Percentiles rank a stretch among this genome's conserved stretches.
These are phyloP conservation scores for Eptesicus fuscus DNA, from an alignment of 2,113 vertebrate species.

Conservation along the genomic window DNA sequence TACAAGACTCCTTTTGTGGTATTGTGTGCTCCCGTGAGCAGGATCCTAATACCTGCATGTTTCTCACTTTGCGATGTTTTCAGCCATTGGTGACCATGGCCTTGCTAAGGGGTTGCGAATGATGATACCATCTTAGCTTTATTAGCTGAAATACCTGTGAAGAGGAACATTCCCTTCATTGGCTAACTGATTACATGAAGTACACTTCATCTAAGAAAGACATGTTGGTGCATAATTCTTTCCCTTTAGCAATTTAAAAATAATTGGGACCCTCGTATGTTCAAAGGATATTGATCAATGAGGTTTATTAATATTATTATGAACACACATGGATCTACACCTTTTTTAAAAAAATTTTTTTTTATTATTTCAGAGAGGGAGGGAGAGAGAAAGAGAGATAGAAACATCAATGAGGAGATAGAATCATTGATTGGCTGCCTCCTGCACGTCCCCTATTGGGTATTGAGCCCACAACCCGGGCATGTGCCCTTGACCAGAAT, in stretches of 20 bases:
- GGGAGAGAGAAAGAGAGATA: no score
- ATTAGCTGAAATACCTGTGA: not conserved
- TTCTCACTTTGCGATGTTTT: not conserved
- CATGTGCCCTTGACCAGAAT: no score
- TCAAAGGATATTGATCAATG: not conserved
- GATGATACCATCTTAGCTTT: not conserved
- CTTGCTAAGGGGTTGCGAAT: not conserved
- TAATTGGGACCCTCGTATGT: not conserved
- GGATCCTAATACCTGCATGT: not conserved
- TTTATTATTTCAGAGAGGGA: no score
- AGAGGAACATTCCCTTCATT: not conserved
- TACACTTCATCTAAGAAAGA: not conserved
- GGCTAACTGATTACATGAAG: not conserved
- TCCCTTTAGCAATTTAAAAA: not conserved
- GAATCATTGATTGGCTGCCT: no score
- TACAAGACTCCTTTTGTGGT: not conserved
- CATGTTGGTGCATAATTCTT: not conserved
- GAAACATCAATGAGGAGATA: no score
- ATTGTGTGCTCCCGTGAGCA: not conserved
- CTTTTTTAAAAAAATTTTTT: no score
- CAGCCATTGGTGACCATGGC: not conserved
- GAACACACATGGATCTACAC: not conserved
- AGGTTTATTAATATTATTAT: not conserved
- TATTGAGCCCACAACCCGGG: no score
- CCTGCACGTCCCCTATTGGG: no score